Evolutionary conservation across 2,113 vertebrate genomes (phyloP).

Genomic region (Aptenodytes forsteri): DNA sequence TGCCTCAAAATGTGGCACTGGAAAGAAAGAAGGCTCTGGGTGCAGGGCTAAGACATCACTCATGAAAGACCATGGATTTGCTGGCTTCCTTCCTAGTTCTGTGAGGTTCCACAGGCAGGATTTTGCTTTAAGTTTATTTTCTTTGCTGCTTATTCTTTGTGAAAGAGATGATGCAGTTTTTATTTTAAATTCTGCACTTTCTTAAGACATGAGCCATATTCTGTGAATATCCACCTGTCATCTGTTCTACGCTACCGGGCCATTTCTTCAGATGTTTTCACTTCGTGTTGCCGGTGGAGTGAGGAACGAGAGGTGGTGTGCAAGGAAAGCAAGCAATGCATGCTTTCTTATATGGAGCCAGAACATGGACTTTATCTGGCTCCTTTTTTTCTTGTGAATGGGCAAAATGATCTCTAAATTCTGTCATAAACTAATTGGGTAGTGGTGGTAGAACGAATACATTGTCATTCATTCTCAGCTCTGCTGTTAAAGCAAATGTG

Average conservation of each 20-base stretch:
- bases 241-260: not conserved
- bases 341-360: not conserved
- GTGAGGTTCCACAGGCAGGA: not conserved
- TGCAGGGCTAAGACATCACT: not conserved
- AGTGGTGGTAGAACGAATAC: not conserved
- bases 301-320: not conserved
- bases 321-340: not conserved
- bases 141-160: not conserved
- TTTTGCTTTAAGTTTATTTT: not conserved
- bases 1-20: not conserved
- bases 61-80: rapidly evolving
- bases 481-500: not conserved
- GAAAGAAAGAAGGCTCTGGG: not conserved
- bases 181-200: not conserved
- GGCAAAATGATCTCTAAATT: not conserved
- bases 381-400: not conserved
- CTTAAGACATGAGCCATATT: not conserved
- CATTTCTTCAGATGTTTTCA: not conserved
- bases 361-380: not conserved
- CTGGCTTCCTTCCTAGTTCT: not conserved
- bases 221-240: not conserved
- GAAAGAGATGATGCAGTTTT: not conserved
- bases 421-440: not conserved
- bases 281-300: not conserved
- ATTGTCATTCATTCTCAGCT: not conserved